phyloP scores from a whole-genome alignment of 2,888 invertebrate genomes.

The Drosophila acutilabella region DNA sequence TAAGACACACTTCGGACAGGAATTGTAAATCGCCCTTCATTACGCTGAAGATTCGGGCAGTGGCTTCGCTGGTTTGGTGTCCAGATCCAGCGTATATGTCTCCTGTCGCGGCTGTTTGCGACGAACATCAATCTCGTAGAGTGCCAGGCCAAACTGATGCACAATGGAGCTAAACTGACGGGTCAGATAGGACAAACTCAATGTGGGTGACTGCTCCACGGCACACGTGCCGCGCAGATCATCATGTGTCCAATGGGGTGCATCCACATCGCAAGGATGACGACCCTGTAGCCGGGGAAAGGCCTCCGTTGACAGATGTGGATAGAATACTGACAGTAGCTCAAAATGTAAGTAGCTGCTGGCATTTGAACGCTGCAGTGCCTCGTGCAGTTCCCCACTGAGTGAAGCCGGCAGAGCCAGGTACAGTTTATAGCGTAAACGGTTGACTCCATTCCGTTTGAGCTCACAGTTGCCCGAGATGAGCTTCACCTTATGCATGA shows the following conservation, averaged over 20 bases:
- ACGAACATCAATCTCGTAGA: slow-evolving; percentile 85
- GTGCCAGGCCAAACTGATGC: slow-evolving; percentile 86
- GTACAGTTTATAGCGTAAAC: slow-evolving; percentile 88
- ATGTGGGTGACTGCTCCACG: slow-evolving; percentile 64
- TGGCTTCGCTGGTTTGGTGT: slow-evolving; percentile 24
- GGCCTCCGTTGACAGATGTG: slow-evolving; percentile 91
- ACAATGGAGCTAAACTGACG: slow-evolving; percentile 84
- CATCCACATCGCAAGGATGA: slow-evolving; percentile 83
- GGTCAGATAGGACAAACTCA: slow-evolving; percentile 74
- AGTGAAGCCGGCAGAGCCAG: slow-evolving; percentile 90
- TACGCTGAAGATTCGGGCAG: slow-evolving; percentile 54
- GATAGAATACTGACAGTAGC: slow-evolving; percentile 88
- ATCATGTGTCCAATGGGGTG: slow-evolving; percentile 77
- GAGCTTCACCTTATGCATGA: slow-evolving; percentile 87
- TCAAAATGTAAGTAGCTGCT: slow-evolving; percentile 85
- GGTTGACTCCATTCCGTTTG: slow-evolving; percentile 86
- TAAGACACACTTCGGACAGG: slow-evolving; percentile 64
- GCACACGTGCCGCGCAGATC: slow-evolving; percentile 81
- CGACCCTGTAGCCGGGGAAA: slow-evolving; percentile 87
- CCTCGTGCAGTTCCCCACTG: slow-evolving; percentile 86
- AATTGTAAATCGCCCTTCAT: slow-evolving; percentile 5
- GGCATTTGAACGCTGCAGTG: slow-evolving; percentile 78
- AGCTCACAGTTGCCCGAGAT: slow-evolving; percentile 87
- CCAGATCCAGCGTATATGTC: slow-evolving; percentile 27
- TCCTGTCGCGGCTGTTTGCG: slow-evolving; percentile 49